Evolutionary conservation across 2,888 invertebrate genomes (phyloP).

Genomic region (Ypsolopha scabrella): DNA sequence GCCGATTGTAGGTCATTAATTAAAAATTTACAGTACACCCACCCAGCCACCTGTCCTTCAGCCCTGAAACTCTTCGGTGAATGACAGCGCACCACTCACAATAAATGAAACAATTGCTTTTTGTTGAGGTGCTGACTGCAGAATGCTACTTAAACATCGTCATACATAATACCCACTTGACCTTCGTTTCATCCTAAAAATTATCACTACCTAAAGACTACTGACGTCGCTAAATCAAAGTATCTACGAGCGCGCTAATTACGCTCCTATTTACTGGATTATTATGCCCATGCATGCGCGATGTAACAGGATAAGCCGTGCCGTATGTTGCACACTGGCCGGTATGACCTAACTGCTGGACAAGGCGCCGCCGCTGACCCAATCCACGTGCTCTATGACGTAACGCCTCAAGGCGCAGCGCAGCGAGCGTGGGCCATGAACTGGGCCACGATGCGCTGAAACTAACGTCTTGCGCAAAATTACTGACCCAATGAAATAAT

Average conservation of each 20-base stretch:
- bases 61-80: too few relatives aligned
- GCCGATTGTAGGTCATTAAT: not conserved
- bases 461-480: slow-evolving; percentile 41
- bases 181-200: too few relatives aligned
- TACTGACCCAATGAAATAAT: not conserved
- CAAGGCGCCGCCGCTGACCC: slow-evolving; percentile 43
- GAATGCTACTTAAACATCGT: too few relatives aligned
- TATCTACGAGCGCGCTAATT: not conserved
- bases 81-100: too few relatives aligned
- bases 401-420: slow-evolving; percentile 21
- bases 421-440: slow-evolving; percentile 22
- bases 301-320: not conserved
- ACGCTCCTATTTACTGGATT: not conserved
- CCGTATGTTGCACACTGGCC: slow-evolving; percentile 18
- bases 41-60: too few relatives aligned
- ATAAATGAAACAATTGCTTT: too few relatives aligned
- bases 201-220: too few relatives aligned
- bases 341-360: slow-evolving; percentile 52
- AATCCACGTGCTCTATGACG: slow-evolving; percentile 42
- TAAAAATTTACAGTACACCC: too few relatives aligned
- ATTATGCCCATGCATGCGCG: not conserved
- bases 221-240: too few relatives aligned
- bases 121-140: too few relatives aligned
- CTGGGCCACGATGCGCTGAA: slow-evolving; percentile 57
- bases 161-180: too few relatives aligned